These are phyloP conservation scores for Agrenia bidenticulata DNA, from an alignment of 2,888 invertebrate genomes.

Conservation along the genomic window DNA sequence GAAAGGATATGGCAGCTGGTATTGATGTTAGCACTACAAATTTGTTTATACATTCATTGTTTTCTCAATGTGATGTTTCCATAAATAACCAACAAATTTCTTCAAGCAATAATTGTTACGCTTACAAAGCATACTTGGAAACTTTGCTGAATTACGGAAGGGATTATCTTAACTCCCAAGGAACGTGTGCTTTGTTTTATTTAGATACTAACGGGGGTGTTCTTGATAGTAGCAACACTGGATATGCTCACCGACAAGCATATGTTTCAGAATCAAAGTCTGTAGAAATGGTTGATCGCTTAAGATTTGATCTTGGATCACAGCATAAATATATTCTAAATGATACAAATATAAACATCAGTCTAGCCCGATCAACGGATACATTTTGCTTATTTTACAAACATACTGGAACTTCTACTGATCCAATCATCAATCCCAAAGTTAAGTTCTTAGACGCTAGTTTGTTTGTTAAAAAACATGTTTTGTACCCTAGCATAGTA, in stretches of 20 bases:
- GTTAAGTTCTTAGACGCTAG: slow-evolving; percentile 43
- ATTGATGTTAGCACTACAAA: slow-evolving; percentile 17
- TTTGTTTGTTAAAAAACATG: slow-evolving; percentile 43
- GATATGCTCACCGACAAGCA: slow-evolving; percentile 23
- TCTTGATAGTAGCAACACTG: slow-evolving; percentile 15
- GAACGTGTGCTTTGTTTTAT: slow-evolving; percentile 26
- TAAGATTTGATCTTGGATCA: slow-evolving; percentile 30
- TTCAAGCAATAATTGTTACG: slow-evolving; percentile 23
- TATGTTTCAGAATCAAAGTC: slow-evolving; percentile 19
- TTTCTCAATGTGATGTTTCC: slow-evolving; percentile 26
- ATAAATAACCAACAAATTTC: slow-evolving; percentile 26
- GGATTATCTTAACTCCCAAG: slow-evolving; percentile 16
- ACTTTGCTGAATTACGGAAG: slow-evolving; percentile 17
- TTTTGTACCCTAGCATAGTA: slow-evolving; percentile 40
- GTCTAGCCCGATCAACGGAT: slow-evolving; percentile 29
- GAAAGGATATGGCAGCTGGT: slow-evolving; percentile 2
- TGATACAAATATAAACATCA: slow-evolving; percentile 30
- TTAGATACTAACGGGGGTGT: slow-evolving; percentile 19
- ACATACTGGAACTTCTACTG: not conserved
- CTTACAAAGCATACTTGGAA: slow-evolving; percentile 26
- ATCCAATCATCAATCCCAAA: slow-evolving; percentile 22
- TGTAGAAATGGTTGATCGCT: slow-evolving; percentile 33
- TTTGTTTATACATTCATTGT: slow-evolving; percentile 26
- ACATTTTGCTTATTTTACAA: slow-evolving; percentile 28
- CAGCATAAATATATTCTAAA: slow-evolving; percentile 39